Base-by-base conservation (phyloP, 2,113 vertebrate genomes). In the Anoplopoma fimbria region DNA sequence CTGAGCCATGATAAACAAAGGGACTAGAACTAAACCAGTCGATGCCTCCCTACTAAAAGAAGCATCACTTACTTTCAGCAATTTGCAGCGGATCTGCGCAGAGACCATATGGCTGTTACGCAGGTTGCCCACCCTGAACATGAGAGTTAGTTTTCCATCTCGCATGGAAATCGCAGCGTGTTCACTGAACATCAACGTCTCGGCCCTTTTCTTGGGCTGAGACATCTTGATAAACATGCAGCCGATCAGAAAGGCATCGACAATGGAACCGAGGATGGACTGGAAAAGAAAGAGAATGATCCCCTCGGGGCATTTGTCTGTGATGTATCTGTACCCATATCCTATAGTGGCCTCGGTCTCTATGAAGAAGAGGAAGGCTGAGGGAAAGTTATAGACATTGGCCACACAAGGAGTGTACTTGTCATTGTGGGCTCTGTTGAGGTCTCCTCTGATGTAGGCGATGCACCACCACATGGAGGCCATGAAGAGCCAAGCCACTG, bases 161-260 rank as follows among this genome's bases (percentile, higher is more conserved):
- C 98, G 95, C 98, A 98, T 98, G 75, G 98, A 99, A 90, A 99
- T 99, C 73, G 91, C 98, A 1, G 98, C 97, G 77, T 98, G 96
- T 91, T 99, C 97, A 74, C 98, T 99, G 89, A 99, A 99, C 98
- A 99, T 99, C 74, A 99, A 91, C 0, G 98, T 99, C 95, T 99
- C 98, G 0, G 98, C 98, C 92, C 98, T 93, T 86, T 99, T 99
- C 94, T 99, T 99, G 89, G 98, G 98, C 92, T 99, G 98, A 29
- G 98, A 99, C 98, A 99, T 99, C 95, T 99, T 99, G 92, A 99
- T 99, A 89, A 99, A 99, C 98, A 99, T 99, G 93, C 98, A 99
- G 90, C 98, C 98, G 80, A 99, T 99, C 90, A 99, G 93, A 91
- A 99, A 99, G 34, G 98, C 98, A 49, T 99, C 98, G 81, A 99